Evolutionary conservation across 2,888 invertebrate genomes (phyloP), one percentile per base, ranked within the genome.

Genomic region (Microdon myrmicae): DNA sequence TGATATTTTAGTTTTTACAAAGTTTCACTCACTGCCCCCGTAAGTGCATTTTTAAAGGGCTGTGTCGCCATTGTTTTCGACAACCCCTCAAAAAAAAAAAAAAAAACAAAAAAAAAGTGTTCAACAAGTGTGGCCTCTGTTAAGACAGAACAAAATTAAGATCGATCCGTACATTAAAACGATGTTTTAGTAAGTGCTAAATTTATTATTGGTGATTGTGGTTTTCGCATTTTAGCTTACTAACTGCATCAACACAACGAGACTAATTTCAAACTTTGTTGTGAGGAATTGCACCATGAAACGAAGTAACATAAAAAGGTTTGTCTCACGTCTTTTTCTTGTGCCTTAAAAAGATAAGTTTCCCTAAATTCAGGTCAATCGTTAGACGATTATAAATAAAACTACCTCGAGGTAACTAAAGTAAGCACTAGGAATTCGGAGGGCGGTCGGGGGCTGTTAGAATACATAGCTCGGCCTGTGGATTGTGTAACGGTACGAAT

Each of bases 181-280:
- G 45, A 64, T 64, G 64, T 25, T 51, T 23, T 64, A 64, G 64
- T 64, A 53, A 64, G 64, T 64, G 58, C n/a, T n/a, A n/a, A 32
- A 16, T 25, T 25, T 22, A 14, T 23, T 34, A 5, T 26, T 9
- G 38, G 9, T 31, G 14, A 14, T 26, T 19, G 23, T 31, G 10
- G 20, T 17, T 43, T 13, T 28, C 22, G n/a, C n/a, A 29, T 28
- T 38, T 32, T 28, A 13, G 35, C 35, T 51, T 51, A 22, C 41
- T 47, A 58, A 51, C 45, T 35, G 45, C 37, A 26, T 8, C 3
- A 23, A 39, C 34, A 14, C 8, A 10, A 49, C 48, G 26, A 47
- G 55, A 47, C 25, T 37, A 64, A 64, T 64, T 64, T n/a, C n/a
- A n/a, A n/a, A n/a, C n/a, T n/a, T n/a, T n/a, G n/a, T n/a, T n/a